These are phyloP conservation scores for Sinohyriopsis cumingii DNA, from an alignment of 2,888 invertebrate genomes.

Conservation along the genomic window DNA sequence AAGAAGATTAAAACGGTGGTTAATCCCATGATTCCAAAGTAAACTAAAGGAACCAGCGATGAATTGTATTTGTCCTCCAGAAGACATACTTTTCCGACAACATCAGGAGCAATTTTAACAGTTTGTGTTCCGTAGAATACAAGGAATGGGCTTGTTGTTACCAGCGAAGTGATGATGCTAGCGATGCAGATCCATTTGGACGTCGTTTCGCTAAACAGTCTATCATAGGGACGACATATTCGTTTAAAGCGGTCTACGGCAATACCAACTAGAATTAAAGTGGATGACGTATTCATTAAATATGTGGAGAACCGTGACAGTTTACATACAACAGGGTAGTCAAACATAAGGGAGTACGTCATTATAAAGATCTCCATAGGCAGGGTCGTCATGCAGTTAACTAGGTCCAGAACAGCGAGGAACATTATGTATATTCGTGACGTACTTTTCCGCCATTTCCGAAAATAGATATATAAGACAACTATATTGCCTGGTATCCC, in stretches of 20 bases:
- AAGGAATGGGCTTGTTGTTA: constrained; percentile 45
- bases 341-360: constrained; percentile 36
- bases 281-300: constrained; percentile 45
- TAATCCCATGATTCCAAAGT: constrained; percentile 29
- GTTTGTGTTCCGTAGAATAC: constrained; percentile 49
- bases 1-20: constrained; percentile 37
- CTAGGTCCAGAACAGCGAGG: constrained; percentile 42
- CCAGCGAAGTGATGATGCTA: constrained; percentile 29
- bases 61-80: constrained; percentile 30
- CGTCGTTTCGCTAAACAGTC: constrained; percentile 35
- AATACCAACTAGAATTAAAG: constrained; percentile 46
- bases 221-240: constrained; percentile 47
- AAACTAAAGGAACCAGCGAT: constrained; percentile 34
- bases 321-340: constrained; percentile 39
- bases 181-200: constrained; percentile 44
- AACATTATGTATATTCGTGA: constrained; percentile 46
- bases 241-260: constrained; percentile 49
- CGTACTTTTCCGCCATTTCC: constrained; percentile 46
- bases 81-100: constrained; percentile 26
- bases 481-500: constrained; percentile 47
- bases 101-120: constrained; percentile 9
- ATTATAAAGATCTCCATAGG: constrained; percentile 51
- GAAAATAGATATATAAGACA: constrained; percentile 47
- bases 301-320: constrained; percentile 45
- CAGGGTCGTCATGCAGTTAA: constrained; percentile 46